Evolutionary conservation across 2,888 invertebrate species (phyloP), one percentile per base, ranked within the genome.

Genomic region (Trichogramma evanescens): DNA sequence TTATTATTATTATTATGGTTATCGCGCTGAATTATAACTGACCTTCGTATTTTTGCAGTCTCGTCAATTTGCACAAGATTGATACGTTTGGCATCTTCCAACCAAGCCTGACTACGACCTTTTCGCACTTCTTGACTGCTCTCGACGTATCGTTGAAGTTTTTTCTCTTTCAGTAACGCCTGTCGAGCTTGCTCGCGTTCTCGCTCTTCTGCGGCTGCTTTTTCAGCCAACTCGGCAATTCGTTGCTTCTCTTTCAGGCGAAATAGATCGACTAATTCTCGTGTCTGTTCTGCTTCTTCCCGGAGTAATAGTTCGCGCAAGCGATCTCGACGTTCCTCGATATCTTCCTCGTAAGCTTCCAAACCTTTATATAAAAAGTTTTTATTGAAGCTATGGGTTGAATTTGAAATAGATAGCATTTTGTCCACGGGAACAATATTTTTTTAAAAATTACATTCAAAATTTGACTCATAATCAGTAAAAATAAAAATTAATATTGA

Each of bases 61-160:
- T 86, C 86, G 54, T 76, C 77, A 46, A 86, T 86, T 75, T 86
- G 86, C 66, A 83, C 82, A 53, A 83, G 73, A 65, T 86, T 85
- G 4, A 80, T 76, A 50, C 81, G 74, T 67, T 83, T 80, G 0
- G 81, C 79, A 63, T 86, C 83, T 44, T 80, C 78, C 0, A 82
- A 78, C 8, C 82, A 79, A 46, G 81, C 70, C 64, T 82, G 80
- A 68, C 79, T 6, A 68, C 79, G 1, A 73, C 75, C 72, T 72
- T 82, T 64, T 68, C 82, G 72, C 70, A 83, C 74, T 74, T 84
- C 59, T 72, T 79, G 67, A 78, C 83, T 77, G 4, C 72, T 71
- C 10, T 70, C 68, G 68, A 75, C 70, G 63, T 77, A 79, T 69
- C 80, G 81, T 67, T 80, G 79, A 54, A 78, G 68, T 52, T 78